A percentile compares a stretch with the other conserved stretches of the same genome.
Conservation (phyloP, 2,113 vertebrate species). For the Strix uralensis region DNA sequence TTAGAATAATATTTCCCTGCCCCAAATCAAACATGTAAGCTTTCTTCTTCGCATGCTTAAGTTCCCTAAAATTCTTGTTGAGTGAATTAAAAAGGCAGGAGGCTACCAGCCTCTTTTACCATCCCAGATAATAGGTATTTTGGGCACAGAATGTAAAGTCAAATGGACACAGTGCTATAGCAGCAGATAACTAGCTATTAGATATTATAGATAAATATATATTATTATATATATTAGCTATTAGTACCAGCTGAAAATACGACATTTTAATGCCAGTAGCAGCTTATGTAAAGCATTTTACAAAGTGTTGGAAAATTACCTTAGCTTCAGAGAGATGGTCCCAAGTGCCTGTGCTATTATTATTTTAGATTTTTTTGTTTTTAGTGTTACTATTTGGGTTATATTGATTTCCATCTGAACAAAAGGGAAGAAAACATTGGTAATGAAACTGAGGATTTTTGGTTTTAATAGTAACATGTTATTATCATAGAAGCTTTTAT, state of each 20-base stretch:
- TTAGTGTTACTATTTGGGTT: neutral
- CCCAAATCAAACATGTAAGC: neutral
- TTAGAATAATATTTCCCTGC: neutral
- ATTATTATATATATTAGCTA: neutral
- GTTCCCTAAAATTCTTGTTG: neutral
- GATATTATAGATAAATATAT: neutral
- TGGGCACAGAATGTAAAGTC: neutral
- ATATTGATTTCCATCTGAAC: neutral
- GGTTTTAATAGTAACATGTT: accelerated
- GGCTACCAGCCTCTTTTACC: neutral
- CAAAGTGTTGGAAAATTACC: neutral
- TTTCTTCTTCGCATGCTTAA: neutral
- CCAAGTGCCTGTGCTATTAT: neutral
- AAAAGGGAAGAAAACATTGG: neutral
- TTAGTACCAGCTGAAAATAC: neutral
- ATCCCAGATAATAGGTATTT: neutral
- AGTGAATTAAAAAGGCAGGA: neutral
- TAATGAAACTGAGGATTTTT: neutral
- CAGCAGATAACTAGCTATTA: neutral
- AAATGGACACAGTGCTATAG: neutral
- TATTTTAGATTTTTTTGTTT: neutral
- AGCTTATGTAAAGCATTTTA: neutral
- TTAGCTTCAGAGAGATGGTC: neutral
- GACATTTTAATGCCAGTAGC: neutral
- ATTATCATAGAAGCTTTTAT: neutral